These are phyloP conservation scores for Euclidia mi DNA, from an alignment of 2,888 invertebrate species.

Conservation along the genomic window DNA sequence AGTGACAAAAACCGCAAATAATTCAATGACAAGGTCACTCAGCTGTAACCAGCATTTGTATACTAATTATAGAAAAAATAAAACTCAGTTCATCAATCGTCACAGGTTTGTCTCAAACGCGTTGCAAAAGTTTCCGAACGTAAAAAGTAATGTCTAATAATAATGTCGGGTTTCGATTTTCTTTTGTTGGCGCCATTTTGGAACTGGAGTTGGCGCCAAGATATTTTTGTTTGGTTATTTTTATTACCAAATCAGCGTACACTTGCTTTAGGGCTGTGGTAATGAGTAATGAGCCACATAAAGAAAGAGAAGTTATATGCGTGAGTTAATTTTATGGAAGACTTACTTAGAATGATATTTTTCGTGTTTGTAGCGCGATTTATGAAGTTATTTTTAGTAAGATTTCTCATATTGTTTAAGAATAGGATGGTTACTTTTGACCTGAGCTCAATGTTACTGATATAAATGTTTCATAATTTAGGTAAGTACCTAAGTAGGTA, in stretches of 20 bases:
- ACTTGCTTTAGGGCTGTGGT: constrained; percentile 60
- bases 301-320: constrained; percentile 55
- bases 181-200: constrained; percentile 59
- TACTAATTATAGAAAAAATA: neutral
- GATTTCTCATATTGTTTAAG: neutral
- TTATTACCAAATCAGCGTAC: constrained; percentile 75
- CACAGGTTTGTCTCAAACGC: constrained; percentile 1
- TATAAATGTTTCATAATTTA: too few species aligned
- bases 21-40: constrained; percentile 60
- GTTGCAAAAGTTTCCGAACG: constrained; percentile 12
- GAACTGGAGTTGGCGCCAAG: constrained; percentile 74
- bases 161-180: constrained; percentile 40
- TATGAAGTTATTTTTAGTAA: constrained; percentile 8
- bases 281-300: constrained; percentile 80
- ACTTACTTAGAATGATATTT: constrained; percentile 35
- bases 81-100: constrained; percentile 20
- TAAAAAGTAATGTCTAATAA: constrained; percentile 51
- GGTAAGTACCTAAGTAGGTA: too few species aligned
- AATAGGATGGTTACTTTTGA: neutral
- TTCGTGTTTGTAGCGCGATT: constrained; percentile 16
- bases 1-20: constrained; percentile 51
- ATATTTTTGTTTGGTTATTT: constrained; percentile 73
- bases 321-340: constrained; percentile 55
- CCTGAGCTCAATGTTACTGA: too few species aligned
- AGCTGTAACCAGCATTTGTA: constrained; percentile 28